Percentiles rank a stretch among this genome's conserved stretches.
phyloP scores from a whole-genome alignment of 2,113 vertebrate genomes.

The Chaetodon auriga region DNA sequence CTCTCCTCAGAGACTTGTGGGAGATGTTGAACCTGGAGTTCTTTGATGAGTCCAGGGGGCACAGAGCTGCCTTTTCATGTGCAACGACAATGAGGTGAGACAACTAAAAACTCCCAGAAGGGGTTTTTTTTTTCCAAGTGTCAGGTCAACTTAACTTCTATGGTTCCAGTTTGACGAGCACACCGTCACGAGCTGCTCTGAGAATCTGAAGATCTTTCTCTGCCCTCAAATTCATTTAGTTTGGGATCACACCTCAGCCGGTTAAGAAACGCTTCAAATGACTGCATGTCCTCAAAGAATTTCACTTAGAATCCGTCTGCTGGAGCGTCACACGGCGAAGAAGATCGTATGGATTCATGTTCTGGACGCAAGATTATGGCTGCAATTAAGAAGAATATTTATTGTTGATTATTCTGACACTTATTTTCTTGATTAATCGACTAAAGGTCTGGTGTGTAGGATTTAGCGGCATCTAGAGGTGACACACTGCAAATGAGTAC shows the following conservation, averaged over 20 bases:
- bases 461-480: no score
- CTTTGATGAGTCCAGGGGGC: background rate
- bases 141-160: background rate
- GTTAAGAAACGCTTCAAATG: background rate
- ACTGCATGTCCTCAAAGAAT: background rate
- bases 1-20: slow-evolving; percentile 13
- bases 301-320: background rate
- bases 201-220: background rate
- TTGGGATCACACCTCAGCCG: background rate
- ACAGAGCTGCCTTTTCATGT: background rate
- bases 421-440: background rate
- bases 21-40: background rate
- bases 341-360: background rate
- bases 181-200: background rate
- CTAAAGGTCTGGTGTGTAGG: no score
- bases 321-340: background rate
- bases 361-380: background rate
- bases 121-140: background rate
- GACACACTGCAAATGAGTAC: no score
- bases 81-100: background rate
- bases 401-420: background rate
- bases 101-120: background rate
- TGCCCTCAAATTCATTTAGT: background rate
- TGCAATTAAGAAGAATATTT: background rate
- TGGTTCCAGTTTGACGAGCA: background rate